Base-by-base conservation (phyloP, 1,140 invertebrate genomes). In the Ips typographus region DNA sequence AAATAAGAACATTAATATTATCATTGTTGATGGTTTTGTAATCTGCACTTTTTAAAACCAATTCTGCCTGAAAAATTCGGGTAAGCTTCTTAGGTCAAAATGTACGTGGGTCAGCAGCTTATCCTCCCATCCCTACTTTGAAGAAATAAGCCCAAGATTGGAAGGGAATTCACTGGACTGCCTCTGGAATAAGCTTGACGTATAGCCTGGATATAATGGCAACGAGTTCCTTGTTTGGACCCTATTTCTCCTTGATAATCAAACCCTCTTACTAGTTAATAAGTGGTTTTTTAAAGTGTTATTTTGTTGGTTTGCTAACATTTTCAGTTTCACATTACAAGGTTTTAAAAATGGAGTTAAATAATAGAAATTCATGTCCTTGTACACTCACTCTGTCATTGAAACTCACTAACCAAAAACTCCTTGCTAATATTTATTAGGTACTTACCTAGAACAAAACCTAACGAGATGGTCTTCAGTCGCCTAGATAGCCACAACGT, bases 381-480 rank as follows among this genome's bases (percentile, higher is more conserved):
- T 22, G 22, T 22, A 22, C 22, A 22, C 22, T 22, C 22, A n/a
- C 40, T 64, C 72, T 73, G 71, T 68, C 69, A 62, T 73, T 68
- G 68, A 68, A 71, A 65, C 71, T 72, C 72, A 72, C 71, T 63
- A 68, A 62, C 66, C 72, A 71, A 74, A 42, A 53, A 37, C 59
- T 51, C 39, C 71, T 74, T 68, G 68, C 65, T 62, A 73, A 76
- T 76, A 76, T 76, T 76, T 76, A 76, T 76, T 75, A 71, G 75
- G 73, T 76, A 75, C 75, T 76, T 76, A 75, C 71, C 65, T 69
- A 73, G 73, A 76, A 76, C 75, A 74, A 76, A 73, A 68, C 65
- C 65, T 53, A 68, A 68, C 65, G 56, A 63, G 68, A 69, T 69
- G 55, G 59, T 42, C 68, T 56, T 69, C 53, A 58, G 52, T 64